Evolutionary conservation across 2,888 invertebrate species (phyloP), one percentile per base, ranked within the genome.

Genomic region (Drepanosiphum platanoidis): DNA sequence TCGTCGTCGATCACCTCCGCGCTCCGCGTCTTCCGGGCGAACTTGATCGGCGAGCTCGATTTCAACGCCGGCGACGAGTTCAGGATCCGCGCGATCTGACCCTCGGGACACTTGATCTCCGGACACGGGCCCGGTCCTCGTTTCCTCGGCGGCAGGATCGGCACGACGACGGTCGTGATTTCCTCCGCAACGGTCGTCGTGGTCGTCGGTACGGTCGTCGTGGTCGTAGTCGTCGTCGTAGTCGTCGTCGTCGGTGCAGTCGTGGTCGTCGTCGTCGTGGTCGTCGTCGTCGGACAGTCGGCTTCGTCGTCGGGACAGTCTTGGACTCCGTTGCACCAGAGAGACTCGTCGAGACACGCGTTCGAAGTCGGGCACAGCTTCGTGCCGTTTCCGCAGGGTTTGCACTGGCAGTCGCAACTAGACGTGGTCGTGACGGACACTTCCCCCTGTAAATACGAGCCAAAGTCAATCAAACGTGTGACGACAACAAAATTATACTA

Each of bases 251-350:
- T 68, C 18, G 46, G 39, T 8, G 64, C 61, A 42, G 79, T 68
- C 0, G 77, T 58, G 1, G 84, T 79, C 4, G 78, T 74, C 22
- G 72, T 74, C 1, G 68, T 58, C 1, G 84, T 79, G 3, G 72
- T 71, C 22, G 78, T 82, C 1, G 52, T 70, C 2, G 58, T 46
- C 27, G 39, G 3, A 52, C 96, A 96, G 86, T 92, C 90, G 3
- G 90, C 89, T 90, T 96, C 96, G 89, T 96, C 96, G 88, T 96
- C 96, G 0, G 94, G 93, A 88, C 96, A 96, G 89, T 96, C 94
- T 87, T 92, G 92, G 0, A 95, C 90, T 0, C 95, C 95, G 89
- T 96, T 93, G 89, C 96, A 96, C 96, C 96, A 96, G 18, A 92
- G 90, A 0, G 91, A 90, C 64, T 92, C 91, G 0, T 93, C 91